Evolutionary conservation across 2,888 invertebrate species (phyloP).

Genomic region (Acrobasis consociella): DNA sequence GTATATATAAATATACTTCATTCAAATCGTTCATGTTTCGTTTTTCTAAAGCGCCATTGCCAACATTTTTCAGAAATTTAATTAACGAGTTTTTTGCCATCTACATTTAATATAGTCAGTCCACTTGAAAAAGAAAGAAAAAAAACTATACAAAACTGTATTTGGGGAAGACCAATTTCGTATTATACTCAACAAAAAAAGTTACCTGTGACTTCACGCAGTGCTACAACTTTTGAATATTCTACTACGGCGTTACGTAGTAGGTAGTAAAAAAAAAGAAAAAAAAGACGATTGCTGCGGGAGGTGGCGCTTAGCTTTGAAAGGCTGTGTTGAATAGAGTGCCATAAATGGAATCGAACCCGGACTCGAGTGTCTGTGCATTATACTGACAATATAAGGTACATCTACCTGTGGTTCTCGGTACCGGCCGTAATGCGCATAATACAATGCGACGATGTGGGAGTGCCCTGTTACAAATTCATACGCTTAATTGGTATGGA

Average conservation of each 20-base stretch:
- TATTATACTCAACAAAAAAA: slow-evolving; percentile 43
- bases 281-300: slow-evolving; percentile 51
- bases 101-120: background rate
- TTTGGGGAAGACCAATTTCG: slow-evolving; percentile 62
- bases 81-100: background rate
- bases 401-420: slow-evolving; percentile 46
- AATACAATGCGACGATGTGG: slow-evolving; percentile 47
- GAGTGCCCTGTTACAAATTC: slow-evolving; percentile 46
- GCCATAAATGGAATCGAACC: slow-evolving; percentile 54
- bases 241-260: slow-evolving; percentile 71
- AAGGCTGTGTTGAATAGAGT: slow-evolving; percentile 51
- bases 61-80: background rate
- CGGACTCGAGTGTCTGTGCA: slow-evolving; percentile 47
- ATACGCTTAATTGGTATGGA: slow-evolving; percentile 39
- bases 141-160: slow-evolving; percentile 33
- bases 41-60: background rate
- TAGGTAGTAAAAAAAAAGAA: slow-evolving; percentile 24
- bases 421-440: slow-evolving; percentile 40
- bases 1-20: too few relatives aligned
- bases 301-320: slow-evolving; percentile 72
- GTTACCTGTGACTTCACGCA: slow-evolving; percentile 28
- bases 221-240: slow-evolving; percentile 50
- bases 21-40: too few relatives aligned
- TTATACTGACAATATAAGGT: slow-evolving; percentile 35
- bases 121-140: slow-evolving; percentile 23